These are phyloP conservation scores for Gadopsis bispinosus DNA, from an alignment of 2,797 vertebrate genomes.

Conservation along the genomic window DNA sequence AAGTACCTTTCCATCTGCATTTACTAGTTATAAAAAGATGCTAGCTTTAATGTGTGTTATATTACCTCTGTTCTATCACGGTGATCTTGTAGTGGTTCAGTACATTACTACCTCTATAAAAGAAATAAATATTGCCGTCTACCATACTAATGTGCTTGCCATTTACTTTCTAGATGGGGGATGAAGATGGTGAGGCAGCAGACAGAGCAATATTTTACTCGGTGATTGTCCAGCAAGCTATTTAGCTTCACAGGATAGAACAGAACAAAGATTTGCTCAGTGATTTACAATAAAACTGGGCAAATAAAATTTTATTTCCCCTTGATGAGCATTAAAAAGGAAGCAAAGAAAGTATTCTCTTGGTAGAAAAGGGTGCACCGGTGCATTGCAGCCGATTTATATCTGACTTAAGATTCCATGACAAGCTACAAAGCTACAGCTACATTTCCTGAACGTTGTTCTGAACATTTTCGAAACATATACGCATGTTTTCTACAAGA, in stretches of 20 bases:
- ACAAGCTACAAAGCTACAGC: neutral
- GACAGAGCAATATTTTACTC: conserved; percentile 72
- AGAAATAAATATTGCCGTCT: conserved; percentile 85
- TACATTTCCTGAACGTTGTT: too few species aligned
- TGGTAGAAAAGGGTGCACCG: conserved; percentile 52
- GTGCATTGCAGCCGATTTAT: conserved; percentile 58
- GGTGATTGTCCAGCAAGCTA: conserved; percentile 73
- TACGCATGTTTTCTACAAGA: conserved; percentile 25
- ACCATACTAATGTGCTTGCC: conserved; percentile 85
- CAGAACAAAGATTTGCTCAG: conserved; percentile 78
- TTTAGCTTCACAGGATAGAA: conserved; percentile 70
- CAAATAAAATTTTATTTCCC: conserved; percentile 72
- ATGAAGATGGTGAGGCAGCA: conserved; percentile 74
- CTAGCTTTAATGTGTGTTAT: conserved; percentile 85
- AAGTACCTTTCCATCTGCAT: conserved; percentile 81
- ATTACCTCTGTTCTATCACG: conserved; percentile 83
- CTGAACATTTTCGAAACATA: conserved; percentile 4
- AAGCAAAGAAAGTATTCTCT: conserved; percentile 65
- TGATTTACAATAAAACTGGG: conserved; percentile 77
- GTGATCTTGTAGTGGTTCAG: conserved; percentile 79
- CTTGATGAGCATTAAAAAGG: conserved; percentile 74
- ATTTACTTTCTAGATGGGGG: conserved; percentile 82
- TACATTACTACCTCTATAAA: conserved; percentile 87
- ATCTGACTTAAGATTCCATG: conserved; percentile 36
- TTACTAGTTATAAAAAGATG: conserved; percentile 83